phyloP scores from a whole-genome alignment of 2,797 vertebrate species.

The Micropoecilia bifurca region DNA sequence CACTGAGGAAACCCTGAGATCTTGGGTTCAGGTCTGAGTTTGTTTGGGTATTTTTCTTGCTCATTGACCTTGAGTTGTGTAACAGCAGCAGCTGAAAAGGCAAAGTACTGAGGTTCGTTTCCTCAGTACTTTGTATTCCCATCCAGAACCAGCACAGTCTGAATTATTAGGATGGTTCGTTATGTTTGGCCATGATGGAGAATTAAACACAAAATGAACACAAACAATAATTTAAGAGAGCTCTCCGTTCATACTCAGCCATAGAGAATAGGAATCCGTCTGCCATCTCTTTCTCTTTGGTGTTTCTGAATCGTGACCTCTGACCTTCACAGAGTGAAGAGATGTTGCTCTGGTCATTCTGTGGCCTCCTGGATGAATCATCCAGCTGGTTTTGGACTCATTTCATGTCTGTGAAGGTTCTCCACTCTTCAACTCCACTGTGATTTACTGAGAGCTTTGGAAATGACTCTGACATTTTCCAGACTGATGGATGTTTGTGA shows the following conservation, averaged over 20 bases:
- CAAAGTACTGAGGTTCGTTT: no score
- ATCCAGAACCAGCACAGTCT: background rate
- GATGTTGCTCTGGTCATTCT: background rate
- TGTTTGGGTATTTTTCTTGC: background rate
- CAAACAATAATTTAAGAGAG: background rate
- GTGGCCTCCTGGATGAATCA: background rate
- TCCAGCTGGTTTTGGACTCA: background rate
- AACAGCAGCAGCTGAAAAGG: background rate
- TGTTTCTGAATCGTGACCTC: background rate
- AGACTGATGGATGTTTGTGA: background rate
- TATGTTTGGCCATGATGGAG: background rate
- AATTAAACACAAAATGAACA: background rate
- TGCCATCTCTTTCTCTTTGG: background rate
- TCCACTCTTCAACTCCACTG: background rate
- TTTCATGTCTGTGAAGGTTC: background rate
- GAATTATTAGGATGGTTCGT: background rate
- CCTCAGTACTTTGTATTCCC: background rate
- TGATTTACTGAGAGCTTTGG: background rate
- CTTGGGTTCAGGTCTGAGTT: background rate
- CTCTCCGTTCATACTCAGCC: background rate
- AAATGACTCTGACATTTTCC: background rate
- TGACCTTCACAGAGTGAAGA: background rate
- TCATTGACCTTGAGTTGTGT: background rate
- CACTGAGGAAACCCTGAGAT: background rate
- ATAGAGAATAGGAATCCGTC: background rate